Evolutionary conservation across 2,888 invertebrate genomes (phyloP).

Genomic region (Lithophane socia): DNA sequence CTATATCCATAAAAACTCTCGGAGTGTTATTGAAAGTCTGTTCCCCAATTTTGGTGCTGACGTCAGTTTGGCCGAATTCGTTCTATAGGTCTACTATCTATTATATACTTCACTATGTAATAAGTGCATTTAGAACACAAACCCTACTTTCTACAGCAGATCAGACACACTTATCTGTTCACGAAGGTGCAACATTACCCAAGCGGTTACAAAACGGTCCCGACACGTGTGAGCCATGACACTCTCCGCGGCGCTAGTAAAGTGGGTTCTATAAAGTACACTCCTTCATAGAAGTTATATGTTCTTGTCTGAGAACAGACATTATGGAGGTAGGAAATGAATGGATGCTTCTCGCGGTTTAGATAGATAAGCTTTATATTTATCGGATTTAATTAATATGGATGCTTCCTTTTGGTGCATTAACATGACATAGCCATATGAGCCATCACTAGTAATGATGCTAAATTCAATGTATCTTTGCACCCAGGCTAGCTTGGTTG

Average conservation of each 20-base stretch:
- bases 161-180: conserved; percentile 34
- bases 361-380: conserved; percentile 10
- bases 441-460: neutral
- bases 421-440: neutral
- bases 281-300: conserved; percentile 15
- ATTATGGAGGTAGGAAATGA: neutral
- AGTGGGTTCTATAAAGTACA: conserved; percentile 27
- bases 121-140: conserved; percentile 11
- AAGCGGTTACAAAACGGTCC: conserved; percentile 46
- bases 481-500: neutral
- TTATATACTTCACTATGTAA: neutral
- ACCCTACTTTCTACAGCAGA: conserved; percentile 12
- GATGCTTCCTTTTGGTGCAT: neutral
- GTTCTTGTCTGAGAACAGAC: conserved; percentile 23
- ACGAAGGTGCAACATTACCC: conserved; percentile 53
- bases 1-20: too few species aligned
- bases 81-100: neutral
- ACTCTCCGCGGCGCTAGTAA: conserved; percentile 10
- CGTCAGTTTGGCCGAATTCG: neutral
- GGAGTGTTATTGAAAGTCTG: too few species aligned
- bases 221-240: conserved; percentile 52
- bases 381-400: conserved; percentile 5
- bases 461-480: neutral
- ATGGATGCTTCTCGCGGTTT: neutral
- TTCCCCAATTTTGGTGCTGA: too few species aligned